Evolutionary conservation across 1,140 invertebrate genomes (phyloP).

Genomic region (Drosophila aff.): DNA sequence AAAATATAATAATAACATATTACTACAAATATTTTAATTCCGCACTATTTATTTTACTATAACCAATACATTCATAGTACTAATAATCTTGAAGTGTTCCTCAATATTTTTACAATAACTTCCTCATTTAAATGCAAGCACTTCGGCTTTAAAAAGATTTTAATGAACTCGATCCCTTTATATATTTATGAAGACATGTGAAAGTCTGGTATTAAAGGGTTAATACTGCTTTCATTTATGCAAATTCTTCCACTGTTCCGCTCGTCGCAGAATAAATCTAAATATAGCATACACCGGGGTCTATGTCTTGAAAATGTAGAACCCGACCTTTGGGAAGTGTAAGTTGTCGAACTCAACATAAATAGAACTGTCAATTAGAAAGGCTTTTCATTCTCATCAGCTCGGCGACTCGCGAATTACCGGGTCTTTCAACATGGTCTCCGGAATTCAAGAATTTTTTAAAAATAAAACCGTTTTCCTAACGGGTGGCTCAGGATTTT

Average conservation of each 20-base stretch:
- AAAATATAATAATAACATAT: not conserved
- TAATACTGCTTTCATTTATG: not conserved
- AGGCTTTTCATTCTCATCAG: not conserved
- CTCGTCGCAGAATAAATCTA: not conserved
- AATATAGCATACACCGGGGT: not conserved
- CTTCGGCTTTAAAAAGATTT: not conserved
- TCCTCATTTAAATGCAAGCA: not conserved
- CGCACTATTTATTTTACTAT: not conserved
- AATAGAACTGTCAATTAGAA: conserved; percentile 15
- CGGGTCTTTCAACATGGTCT: conserved; percentile 22
- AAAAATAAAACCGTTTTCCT: conserved; percentile 54
- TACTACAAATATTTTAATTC: not conserved
- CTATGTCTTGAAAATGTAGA: not conserved
- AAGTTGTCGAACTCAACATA: not conserved
- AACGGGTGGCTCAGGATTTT: conserved; percentile 53
- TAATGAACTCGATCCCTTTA: not conserved
- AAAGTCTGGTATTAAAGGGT: not conserved
- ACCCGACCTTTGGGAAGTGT: conserved; percentile 3
- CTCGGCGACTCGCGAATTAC: not conserved
- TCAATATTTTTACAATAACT: not conserved
- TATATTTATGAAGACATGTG: not conserved
- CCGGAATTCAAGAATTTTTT: conserved; percentile 39
- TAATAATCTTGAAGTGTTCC: not conserved
- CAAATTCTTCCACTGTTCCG: not conserved
- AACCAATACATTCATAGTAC: not conserved